Evolutionary conservation across 2,888 invertebrate genomes (phyloP), one percentile per base, ranked within the genome.

Genomic region (Lepidochrysops patricia): DNA sequence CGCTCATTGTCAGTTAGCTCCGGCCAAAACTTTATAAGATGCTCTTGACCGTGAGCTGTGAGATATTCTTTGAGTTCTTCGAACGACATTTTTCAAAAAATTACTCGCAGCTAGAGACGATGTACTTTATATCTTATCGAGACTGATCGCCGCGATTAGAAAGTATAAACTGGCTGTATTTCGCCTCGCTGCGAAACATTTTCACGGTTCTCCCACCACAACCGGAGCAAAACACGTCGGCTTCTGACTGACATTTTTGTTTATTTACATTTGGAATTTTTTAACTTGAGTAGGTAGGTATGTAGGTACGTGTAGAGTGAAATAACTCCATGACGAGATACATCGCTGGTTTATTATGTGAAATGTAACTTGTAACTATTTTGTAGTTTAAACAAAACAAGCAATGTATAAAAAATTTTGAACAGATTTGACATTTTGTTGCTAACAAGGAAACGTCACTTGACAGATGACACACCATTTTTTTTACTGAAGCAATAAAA

Each of bases 11-110:
- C 90, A 25, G 83, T 86, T 23, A 97, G 77, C 67, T 93, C 92
- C 69, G 93, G 90, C 96, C 96, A 97, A 82, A 94, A 96, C 69
- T 92, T 91, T 29, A 97, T 82, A 67, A 97, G 90, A 76, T 97
- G 97, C 65, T 94, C 93, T 86, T 97, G 97, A 60, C 93, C 92
- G 76, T 93, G 92, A 66, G 90, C 80, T 57, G 82, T 79, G 64
- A 95, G 84, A 52, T 87, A 80, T 64, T 83, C 80, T 66, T 82
- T 79, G 63, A 93, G 73, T 68, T 79, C 83, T 68, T 90, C 90
- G 76, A 90, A 89, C 70, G 90, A 87, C 92, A 92, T 92, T 62
- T 29, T 32, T 54, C 54, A 32, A 54, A 54, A 23, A 12, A 19
- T 29, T 9, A 19, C 15, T 13, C 54, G 32, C 54, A 29, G 13